Evolutionary conservation across 1,140 invertebrate species (phyloP).

Genomic region (Watersipora subatra): DNA sequence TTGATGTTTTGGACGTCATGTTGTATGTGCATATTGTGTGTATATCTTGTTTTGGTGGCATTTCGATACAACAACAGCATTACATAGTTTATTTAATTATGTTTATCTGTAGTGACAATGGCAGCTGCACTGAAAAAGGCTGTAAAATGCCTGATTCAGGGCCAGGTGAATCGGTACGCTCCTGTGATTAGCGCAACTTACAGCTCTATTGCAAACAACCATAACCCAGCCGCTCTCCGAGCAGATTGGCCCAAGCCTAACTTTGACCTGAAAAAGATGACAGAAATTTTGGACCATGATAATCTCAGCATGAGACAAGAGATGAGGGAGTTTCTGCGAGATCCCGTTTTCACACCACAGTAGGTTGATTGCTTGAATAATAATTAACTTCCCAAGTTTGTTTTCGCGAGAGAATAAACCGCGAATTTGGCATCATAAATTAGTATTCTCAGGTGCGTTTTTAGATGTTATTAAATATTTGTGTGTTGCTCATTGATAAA

Average conservation of each 20-base stretch:
- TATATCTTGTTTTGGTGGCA: too few relatives aligned
- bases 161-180: not conserved
- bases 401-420: too few relatives aligned
- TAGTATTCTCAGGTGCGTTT: too few relatives aligned
- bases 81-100: too few relatives aligned
- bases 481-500: too few relatives aligned
- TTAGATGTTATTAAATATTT: too few relatives aligned
- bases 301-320: conserved; percentile 29
- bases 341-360: conserved; percentile 15
- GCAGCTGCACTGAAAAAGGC: not conserved
- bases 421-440: not conserved
- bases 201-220: not conserved
- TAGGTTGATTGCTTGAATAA: too few relatives aligned
- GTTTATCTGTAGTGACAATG: not conserved
- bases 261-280: conserved; percentile 11
- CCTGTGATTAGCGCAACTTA: not conserved
- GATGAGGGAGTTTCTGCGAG: conserved; percentile 22
- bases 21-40: too few relatives aligned
- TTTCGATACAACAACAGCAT: too few relatives aligned
- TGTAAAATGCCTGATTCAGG: not conserved
- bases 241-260: not conserved
- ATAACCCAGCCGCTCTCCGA: not conserved
- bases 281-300: conserved; percentile 31
- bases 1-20: too few relatives aligned
- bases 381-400: too few relatives aligned